A percentile compares a stretch with the other conserved stretches of the same genome.
These are phyloP conservation scores for Eremophila alpestris DNA, from an alignment of 2,797 vertebrate genomes.

Conservation along the genomic window DNA sequence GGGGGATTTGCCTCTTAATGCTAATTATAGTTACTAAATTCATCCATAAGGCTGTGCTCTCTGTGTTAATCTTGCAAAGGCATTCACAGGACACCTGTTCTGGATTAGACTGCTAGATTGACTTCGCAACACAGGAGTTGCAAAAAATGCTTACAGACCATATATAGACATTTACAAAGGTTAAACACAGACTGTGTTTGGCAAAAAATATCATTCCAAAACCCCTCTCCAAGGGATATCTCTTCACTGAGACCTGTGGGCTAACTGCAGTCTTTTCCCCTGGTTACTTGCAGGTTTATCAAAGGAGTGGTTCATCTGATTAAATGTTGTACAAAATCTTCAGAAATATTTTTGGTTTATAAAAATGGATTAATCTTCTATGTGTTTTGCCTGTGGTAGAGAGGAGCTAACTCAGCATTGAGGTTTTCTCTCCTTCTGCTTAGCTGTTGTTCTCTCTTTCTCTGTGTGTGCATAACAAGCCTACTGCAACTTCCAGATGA, in stretches of 20 bases:
- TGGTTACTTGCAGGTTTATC: neutral
- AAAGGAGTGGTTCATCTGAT: neutral
- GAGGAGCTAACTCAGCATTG: neutral
- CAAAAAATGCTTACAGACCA: conserved; percentile 28
- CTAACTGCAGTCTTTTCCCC: neutral
- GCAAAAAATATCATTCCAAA: neutral
- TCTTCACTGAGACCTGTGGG: neutral
- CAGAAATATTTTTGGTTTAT: neutral
- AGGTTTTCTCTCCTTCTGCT: neutral
- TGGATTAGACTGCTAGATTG: conserved; percentile 50
- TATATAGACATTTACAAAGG: conserved; percentile 42
- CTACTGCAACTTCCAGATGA: neutral
- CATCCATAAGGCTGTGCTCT: neutral
- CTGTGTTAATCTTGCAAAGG: conserved; percentile 30
- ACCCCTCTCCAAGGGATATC: neutral
- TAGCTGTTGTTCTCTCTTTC: neutral
- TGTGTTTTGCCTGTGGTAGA: neutral
- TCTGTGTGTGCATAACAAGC: neutral
- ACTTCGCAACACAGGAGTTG: conserved; percentile 40
- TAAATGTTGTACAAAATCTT: neutral
- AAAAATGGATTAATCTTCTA: neutral
- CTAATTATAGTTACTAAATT: conserved; percentile 23
- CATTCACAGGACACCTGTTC: conserved; percentile 55
- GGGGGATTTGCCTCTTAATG: conserved; percentile 31
- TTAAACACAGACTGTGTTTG: conserved; percentile 16